These are phyloP conservation scores for mouse (Mus musculus) DNA, from an alignment of 2,113 vertebrate genomes.

Conservation along the genomic window DNA sequence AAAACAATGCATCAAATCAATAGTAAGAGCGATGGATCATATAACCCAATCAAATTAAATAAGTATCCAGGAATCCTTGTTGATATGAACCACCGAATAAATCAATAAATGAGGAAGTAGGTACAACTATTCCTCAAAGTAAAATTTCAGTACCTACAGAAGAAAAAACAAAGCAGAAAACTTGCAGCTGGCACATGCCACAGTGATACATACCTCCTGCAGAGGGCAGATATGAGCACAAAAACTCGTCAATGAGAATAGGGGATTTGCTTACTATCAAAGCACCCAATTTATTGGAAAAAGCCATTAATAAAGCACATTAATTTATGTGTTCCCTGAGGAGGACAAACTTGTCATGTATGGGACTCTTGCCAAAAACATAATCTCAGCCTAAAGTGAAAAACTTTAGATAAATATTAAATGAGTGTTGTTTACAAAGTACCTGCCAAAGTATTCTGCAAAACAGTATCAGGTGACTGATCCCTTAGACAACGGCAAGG, in stretches of 20 bases:
- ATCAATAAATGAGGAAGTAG: not conserved
- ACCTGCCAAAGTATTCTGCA: not conserved
- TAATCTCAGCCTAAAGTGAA: not conserved
- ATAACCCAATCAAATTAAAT: not conserved
- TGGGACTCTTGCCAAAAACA: not conserved
- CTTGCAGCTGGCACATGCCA: not conserved
- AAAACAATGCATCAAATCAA: conserved; percentile 10
- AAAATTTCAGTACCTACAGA: not conserved
- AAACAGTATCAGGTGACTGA: too few relatives aligned
- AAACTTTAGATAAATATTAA: not conserved
- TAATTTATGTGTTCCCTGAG: not conserved
- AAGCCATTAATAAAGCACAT: not conserved
- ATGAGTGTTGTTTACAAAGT: not conserved
- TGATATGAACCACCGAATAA: not conserved
- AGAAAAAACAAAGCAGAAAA: conserved; percentile 7
- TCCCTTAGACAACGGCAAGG: not conserved
- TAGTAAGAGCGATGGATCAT: not conserved
- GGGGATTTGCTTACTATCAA: not conserved
- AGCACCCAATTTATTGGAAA: not conserved
- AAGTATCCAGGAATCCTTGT: not conserved
- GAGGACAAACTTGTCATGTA: not conserved
- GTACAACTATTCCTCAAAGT: not conserved
- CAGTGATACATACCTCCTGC: too few relatives aligned
- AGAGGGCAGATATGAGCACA: not conserved
- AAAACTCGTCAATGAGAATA: not conserved